Base-by-base conservation (phyloP, 37 sponge, comb jelly and placozoan genomes). In the Agelas oroides region DNA sequence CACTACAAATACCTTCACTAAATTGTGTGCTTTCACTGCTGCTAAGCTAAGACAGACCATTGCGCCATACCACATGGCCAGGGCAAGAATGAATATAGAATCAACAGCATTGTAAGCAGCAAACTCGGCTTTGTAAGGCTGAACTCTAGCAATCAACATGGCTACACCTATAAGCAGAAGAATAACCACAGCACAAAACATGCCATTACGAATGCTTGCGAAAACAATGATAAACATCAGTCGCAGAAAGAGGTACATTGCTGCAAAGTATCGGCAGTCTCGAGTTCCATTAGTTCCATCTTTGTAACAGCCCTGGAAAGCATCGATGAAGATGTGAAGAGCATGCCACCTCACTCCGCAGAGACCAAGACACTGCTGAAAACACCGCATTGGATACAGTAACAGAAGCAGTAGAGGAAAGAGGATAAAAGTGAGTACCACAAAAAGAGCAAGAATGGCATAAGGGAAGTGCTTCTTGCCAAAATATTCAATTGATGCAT, bases 201-300 rank as follows among this genome's bases (percentile, higher is more conserved):
- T 31, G 5, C 36, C 13, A 20, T 11, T 18, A 36, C 14, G 6
- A 6, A 31, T 70, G 8, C 31, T 20, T 12, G 38, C 71, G 19
- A 20, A 70, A 20, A 35, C 14, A 5, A 33, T 31, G 19, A 14
- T 20, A 15, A 56, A 14, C 30, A 32, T 1, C 14, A 76, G 12
- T 31, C 77, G 16, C 11, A 59, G 32, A 25, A 59, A 13, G 58
- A 80, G 70, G 57, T 66, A 68, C 12, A 80, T 19, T 41, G 59
- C 69, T 31, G 81, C 23, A 65, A 80, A 66, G 23, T 28, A 80
- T n/a, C n/a, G n/a, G n/a, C n/a, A n/a, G n/a, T n/a, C n/a, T n/a
- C n/a, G n/a, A n/a, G n/a, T n/a, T n/a, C n/a, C n/a, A n/a, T n/a
- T n/a, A n/a, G n/a, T n/a, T n/a, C n/a, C n/a, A n/a, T n/a, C n/a